phyloP scores from a whole-genome alignment of 2,888 invertebrate species.

The Arrhopalites spinosus region DNA sequence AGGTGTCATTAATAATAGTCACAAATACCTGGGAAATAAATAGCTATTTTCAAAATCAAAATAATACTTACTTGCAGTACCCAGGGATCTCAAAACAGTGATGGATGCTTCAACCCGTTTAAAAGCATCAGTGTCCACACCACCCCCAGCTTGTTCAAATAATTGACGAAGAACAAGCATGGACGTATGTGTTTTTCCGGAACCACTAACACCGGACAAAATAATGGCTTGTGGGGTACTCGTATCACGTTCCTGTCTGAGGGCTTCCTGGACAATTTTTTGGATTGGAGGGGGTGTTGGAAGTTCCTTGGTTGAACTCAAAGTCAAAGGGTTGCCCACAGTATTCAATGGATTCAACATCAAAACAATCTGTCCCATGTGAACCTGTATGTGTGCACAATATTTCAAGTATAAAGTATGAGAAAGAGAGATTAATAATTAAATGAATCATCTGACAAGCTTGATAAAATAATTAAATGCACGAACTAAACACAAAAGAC shows the following conservation, averaged over 20 bases:
- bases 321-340: slow-evolving; percentile 82
- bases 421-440: no score
- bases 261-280: slow-evolving; percentile 87
- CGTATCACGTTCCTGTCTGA: slow-evolving; percentile 90
- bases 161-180: slow-evolving; percentile 87
- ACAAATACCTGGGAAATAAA: no score
- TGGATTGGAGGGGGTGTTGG: slow-evolving; percentile 79
- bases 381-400: slow-evolving; percentile 72
- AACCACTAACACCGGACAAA: slow-evolving; percentile 86
- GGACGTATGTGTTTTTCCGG: slow-evolving; percentile 91
- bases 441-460: no score
- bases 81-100: slow-evolving; percentile 88
- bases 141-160: slow-evolving; percentile 92
- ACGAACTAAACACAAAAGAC: no score
- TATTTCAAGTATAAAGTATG: neutral
- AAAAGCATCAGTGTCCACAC: slow-evolving; percentile 93
- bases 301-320: slow-evolving; percentile 77
- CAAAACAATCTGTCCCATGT: slow-evolving; percentile 87
- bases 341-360: slow-evolving; percentile 89
- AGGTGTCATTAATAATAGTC: no score
- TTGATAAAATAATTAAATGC: no score
- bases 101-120: slow-evolving; percentile 94
- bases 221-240: slow-evolving; percentile 95
- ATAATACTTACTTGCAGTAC: slow-evolving; percentile 91
- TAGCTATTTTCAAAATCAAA: no score